phyloP scores from a whole-genome alignment of 2,797 vertebrate species.

The Zenarchopterus dispar region DNA sequence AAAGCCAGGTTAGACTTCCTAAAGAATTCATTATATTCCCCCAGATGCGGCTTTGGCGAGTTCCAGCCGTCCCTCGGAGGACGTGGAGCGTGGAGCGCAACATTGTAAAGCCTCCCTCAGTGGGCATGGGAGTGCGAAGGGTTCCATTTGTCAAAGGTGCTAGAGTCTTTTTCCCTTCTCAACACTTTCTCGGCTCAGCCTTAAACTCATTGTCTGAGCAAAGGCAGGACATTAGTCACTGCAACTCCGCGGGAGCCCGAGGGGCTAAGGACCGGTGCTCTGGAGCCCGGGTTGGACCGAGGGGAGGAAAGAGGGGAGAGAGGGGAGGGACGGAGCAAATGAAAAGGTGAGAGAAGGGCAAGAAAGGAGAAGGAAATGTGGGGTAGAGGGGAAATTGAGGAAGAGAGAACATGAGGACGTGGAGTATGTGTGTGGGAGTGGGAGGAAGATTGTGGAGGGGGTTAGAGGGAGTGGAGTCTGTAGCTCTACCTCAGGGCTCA shows the following conservation, averaged over 20 bases:
- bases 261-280: conserved; percentile 78
- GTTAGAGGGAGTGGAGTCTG: conserved; percentile 74
- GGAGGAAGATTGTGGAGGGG: conserved; percentile 54
- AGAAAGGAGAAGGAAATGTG: conserved; percentile 56
- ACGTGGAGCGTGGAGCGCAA: conserved; percentile 66
- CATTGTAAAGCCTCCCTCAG: conserved; percentile 78
- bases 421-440: conserved; percentile 75
- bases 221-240: conserved; percentile 96
- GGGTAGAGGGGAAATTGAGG: conserved; percentile 59
- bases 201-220: conserved; percentile 94
- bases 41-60: conserved; percentile 69
- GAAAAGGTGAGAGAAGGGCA: conserved; percentile 64
- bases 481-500: conserved; percentile 80
- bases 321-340: conserved; percentile 44
- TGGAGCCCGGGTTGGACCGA: conserved; percentile 61
- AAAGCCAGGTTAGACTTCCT: conserved; percentile 77
- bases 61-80: conserved; percentile 70
- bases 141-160: conserved; percentile 94
- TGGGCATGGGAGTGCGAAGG: conserved; percentile 70
- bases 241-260: conserved; percentile 88
- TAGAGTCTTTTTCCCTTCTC: conserved; percentile 85
- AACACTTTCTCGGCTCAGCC: conserved; percentile 89
- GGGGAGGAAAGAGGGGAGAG: conserved; percentile 33
- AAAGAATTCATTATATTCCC: conserved; percentile 82
- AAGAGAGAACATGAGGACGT: conserved; percentile 48